These are phyloP conservation scores for Anguilla obscura DNA, from an alignment of 2,797 vertebrate genomes.

Conservation along the genomic window DNA sequence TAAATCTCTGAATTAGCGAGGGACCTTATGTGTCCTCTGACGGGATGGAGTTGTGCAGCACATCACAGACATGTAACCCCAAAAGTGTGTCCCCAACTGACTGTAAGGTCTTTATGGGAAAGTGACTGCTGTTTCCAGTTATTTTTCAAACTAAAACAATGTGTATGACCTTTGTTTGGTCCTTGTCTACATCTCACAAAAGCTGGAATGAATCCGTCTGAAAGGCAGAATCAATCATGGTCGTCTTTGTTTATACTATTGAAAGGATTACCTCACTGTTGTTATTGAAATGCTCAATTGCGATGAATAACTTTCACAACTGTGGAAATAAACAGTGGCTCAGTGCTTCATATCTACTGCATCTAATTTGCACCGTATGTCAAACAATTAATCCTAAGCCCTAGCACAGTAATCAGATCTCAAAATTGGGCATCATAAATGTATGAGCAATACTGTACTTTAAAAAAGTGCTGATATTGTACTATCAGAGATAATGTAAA, in stretches of 20 bases:
- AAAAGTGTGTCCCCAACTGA: background rate
- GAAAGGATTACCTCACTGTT: constrained; percentile 66
- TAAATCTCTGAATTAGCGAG: constrained; percentile 46
- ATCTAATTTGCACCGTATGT: constrained; percentile 45
- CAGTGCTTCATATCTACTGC: constrained; percentile 66
- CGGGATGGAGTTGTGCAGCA: too few species aligned
- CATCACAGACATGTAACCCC: background rate
- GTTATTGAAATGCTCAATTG: constrained; percentile 59
- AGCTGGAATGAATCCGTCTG: constrained; percentile 61
- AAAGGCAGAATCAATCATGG: constrained; percentile 65
- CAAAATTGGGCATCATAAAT: background rate
- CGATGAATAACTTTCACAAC: constrained; percentile 66
- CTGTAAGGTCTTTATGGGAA: background rate
- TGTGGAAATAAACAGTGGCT: constrained; percentile 63
- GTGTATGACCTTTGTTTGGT: background rate
- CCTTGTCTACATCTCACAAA: constrained; percentile 59
- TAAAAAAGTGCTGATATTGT: background rate
- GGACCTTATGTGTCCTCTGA: constrained; percentile 25
- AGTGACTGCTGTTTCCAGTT: background rate
- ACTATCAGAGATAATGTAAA: background rate
- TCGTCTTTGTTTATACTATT: constrained; percentile 67
- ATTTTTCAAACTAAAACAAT: background rate
- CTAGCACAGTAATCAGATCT: background rate
- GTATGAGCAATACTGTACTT: background rate
- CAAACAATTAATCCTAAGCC: constrained; percentile 40